Evolutionary conservation across 2,113 vertebrate species (phyloP).

Genomic region (Circaetus gallicus): DNA sequence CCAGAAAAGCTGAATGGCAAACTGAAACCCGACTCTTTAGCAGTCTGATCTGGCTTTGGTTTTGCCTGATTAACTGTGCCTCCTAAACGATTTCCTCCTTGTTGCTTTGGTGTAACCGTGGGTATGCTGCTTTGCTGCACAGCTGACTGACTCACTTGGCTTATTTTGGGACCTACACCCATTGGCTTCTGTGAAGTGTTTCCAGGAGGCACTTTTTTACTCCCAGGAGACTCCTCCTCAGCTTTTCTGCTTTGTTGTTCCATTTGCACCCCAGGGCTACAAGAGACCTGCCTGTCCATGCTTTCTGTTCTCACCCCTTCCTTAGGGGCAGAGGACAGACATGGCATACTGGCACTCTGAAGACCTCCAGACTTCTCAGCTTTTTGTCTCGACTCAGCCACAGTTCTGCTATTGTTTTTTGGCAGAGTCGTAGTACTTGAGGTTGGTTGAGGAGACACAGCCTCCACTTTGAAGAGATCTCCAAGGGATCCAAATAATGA

Average conservation of each 20-base stretch:
- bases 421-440: background rate
- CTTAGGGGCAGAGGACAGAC: background rate
- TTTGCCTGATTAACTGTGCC: background rate
- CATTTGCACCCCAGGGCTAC: background rate
- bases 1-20: slow-evolving; percentile 75
- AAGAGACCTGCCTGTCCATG: background rate
- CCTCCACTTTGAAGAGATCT: slow-evolving; percentile 81
- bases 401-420: background rate
- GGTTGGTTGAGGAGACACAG: slow-evolving; percentile 61
- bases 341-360: background rate
- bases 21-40: slow-evolving; percentile 72
- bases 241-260: background rate
- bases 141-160: background rate
- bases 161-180: background rate
- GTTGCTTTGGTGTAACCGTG: background rate
- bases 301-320: slow-evolving; percentile 5
- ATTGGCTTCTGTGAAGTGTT: background rate
- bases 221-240: background rate
- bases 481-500: slow-evolving; percentile 85
- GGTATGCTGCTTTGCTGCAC: background rate
- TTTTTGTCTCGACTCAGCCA: background rate
- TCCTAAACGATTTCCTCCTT: background rate
- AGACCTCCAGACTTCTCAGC: background rate
- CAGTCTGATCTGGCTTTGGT: slow-evolving; percentile 58
- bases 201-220: background rate